Base-by-base conservation (phyloP, 2,113 vertebrate species). In the Pao palembangensis region DNA sequence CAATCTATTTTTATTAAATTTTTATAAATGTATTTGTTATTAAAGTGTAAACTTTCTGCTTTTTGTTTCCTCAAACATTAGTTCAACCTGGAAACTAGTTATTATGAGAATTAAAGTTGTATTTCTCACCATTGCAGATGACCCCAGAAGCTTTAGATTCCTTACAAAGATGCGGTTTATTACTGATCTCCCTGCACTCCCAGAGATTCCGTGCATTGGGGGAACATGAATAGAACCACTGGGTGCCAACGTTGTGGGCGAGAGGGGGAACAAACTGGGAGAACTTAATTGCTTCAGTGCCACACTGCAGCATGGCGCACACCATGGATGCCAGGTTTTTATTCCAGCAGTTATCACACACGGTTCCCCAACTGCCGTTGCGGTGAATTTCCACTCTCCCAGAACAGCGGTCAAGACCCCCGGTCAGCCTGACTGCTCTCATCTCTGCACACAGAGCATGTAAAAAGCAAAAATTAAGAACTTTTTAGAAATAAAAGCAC, bases 311-410 rank as follows among this genome's bases (percentile, higher is more conserved):
- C 89, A 87, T 88, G 50, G 76, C 58, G 52, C 90, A 91, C 44
- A 86, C 81, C 52, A 59, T 60, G 16, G 52, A 41, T 8, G 82
- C 86, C 46, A 83, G 12, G 0, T 67, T 0, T 8, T 11, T 3
- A 0, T 51, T 41, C 87, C 85, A 91, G 71, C 78, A 77, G 57
- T 41, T 61, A 16, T 91, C 71, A 21, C 85, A 89, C 59, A 91
- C 66, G 0, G 73, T 75, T 2, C 89, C 87, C 90, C 90, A 91
- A 14, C 68, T 84, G 54, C 87, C 89, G 0, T 90, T 88, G 2
- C 89, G 88, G 55, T 91, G 89, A 52, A 90, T 57, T 71, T 91
- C 90, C 67, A 91, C 70, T 65, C 64, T 81, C 15, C 90, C 90
- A 1, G 90, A 76, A 62, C 90, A 91, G 21, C 51, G 82, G 67